phyloP scores from a whole-genome alignment of 2,797 vertebrate species.

The Graptemys geographica region DNA sequence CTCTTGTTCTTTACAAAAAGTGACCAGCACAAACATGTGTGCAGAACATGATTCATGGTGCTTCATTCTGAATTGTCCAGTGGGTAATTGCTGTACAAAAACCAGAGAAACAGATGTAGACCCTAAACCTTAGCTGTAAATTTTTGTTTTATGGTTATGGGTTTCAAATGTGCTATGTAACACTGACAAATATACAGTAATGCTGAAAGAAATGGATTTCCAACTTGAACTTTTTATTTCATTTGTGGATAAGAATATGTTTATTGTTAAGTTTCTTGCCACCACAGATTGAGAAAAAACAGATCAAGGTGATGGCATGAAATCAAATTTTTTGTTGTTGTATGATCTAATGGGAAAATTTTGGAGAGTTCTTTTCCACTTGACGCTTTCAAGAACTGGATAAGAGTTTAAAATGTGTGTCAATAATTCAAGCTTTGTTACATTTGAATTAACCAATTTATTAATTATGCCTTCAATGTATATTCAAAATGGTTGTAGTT shows the following conservation, averaged over 20 bases:
- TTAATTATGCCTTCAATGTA: constrained; percentile 35
- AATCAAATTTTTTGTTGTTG: constrained; percentile 43
- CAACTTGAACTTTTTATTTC: constrained; percentile 77
- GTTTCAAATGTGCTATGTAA: constrained; percentile 84
- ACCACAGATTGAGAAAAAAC: constrained; percentile 59
- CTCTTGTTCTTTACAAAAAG: constrained; percentile 63
- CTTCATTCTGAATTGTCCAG: constrained; percentile 81
- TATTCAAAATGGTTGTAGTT: constrained; percentile 36
- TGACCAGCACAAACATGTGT: constrained; percentile 73
- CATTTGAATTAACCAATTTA: constrained; percentile 58
- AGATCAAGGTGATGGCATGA: constrained; percentile 42
- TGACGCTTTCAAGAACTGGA: not conserved
- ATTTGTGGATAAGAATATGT: constrained; percentile 75
- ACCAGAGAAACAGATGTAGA: constrained; percentile 84
- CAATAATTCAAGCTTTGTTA: constrained; percentile 58
- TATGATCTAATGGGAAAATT: not conserved
- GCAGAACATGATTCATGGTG: constrained; percentile 77
- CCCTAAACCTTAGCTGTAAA: constrained; percentile 83
- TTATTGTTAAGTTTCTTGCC: constrained; percentile 68
- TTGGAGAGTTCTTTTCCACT: constrained; percentile 29
- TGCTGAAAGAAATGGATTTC: constrained; percentile 79
- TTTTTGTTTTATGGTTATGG: constrained; percentile 85
- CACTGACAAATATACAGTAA: constrained; percentile 81
- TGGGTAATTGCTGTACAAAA: constrained; percentile 83
- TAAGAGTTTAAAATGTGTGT: constrained; percentile 63